phyloP scores from a whole-genome alignment of 92 coral and sea anemone species.

The Porites rus region DNA sequence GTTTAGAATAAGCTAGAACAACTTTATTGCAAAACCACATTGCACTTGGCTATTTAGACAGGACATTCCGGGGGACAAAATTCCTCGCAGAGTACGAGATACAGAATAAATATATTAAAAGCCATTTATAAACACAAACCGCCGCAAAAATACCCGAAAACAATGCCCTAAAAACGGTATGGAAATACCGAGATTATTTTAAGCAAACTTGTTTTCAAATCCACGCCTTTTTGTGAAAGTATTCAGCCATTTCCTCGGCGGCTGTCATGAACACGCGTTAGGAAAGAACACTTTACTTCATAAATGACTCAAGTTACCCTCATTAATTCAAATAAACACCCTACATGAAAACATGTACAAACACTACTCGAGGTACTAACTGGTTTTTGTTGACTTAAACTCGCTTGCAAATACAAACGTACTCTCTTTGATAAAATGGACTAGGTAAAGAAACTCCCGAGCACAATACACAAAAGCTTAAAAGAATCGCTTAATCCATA shows the following conservation, averaged over 20 bases:
- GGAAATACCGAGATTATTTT: conserved; percentile 42
- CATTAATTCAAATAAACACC: conserved; percentile 81
- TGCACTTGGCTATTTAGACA: conserved; percentile 24
- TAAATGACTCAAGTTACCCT: conserved; percentile 67
- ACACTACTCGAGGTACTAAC: conserved; percentile 59
- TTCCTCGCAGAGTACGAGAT: conserved; percentile 1
- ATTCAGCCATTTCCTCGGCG: conserved; percentile 80
- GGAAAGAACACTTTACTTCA: conserved; percentile 31
- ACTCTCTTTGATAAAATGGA: conserved; percentile 7
- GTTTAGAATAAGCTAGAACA: conserved; percentile 4
- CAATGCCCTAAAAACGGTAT: conserved; percentile 44
- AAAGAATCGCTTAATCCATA: conserved; percentile 59
- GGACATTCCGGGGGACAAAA: conserved; percentile 20
- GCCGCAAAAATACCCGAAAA: conserved; percentile 43
- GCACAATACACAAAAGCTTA: conserved; percentile 16
- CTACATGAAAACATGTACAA: conserved; percentile 69
- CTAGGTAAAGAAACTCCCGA: conserved; percentile 13
- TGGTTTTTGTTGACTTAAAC: conserved; percentile 69
- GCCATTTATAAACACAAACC: conserved; percentile 33
- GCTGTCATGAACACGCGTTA: conserved; percentile 76
- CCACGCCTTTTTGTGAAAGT: conserved; percentile 46
- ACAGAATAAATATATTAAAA: conserved; percentile 9
- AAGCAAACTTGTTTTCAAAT: conserved; percentile 39
- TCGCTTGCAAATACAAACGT: conserved; percentile 52
- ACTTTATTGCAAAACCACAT: conserved; percentile 40